phyloP scores from a whole-genome alignment of 2,797 vertebrate species.

The Percopsis omiscomaycus region DNA sequence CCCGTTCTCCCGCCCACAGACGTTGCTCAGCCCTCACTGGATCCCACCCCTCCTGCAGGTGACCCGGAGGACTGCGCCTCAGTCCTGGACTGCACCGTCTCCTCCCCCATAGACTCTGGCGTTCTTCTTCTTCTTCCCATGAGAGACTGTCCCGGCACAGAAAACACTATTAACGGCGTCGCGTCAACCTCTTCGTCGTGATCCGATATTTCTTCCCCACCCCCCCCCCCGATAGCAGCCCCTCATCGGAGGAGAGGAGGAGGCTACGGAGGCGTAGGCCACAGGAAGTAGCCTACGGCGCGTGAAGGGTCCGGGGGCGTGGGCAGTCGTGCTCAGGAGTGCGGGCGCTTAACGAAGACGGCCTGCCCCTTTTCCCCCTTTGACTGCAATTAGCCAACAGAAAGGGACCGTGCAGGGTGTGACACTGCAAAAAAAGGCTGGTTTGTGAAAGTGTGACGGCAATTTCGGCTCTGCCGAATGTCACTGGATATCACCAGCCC shows the following conservation, averaged over 20 bases:
- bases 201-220: constrained; percentile 14
- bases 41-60: constrained; percentile 27
- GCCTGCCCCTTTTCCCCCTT: constrained; percentile 50
- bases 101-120: constrained; percentile 78
- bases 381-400: constrained; percentile 56
- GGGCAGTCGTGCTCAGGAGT: constrained; percentile 58
- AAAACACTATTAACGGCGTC: constrained; percentile 81
- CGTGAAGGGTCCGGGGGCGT: constrained; percentile 30
- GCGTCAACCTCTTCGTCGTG: constrained; percentile 79
- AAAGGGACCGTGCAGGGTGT: constrained; percentile 40
- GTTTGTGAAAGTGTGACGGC: constrained; percentile 55
- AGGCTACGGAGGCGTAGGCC: constrained; percentile 51
- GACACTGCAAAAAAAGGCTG: constrained; percentile 56
- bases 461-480: constrained; percentile 54
- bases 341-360: constrained; percentile 64
- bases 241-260: constrained; percentile 12
- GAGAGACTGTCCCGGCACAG: constrained; percentile 75
- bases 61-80: constrained; percentile 41
- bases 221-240: no score
- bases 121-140: constrained; percentile 58
- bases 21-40: constrained; percentile 49
- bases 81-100: constrained; percentile 67
- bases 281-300: constrained; percentile 47
- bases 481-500: constrained; percentile 75
- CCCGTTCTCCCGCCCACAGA: constrained; percentile 64